Conservation (phyloP, 2,888 invertebrate species). For the Tetragnatha montana region DNA sequence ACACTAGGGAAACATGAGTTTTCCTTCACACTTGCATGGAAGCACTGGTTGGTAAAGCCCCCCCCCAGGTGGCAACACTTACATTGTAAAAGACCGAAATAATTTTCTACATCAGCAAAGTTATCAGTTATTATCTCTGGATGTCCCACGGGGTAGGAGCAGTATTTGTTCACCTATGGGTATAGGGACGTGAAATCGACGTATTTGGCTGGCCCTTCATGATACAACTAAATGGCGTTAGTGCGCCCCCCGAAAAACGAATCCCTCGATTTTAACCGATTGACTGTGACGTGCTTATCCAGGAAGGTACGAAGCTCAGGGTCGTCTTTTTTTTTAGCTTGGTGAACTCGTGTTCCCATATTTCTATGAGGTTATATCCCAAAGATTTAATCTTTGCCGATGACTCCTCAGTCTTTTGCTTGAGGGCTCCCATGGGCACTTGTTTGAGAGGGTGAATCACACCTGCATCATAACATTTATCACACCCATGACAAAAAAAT, state of each 20-base stretch:
- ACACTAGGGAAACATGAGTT: constrained; percentile 11
- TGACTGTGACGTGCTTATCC: constrained; percentile 57
- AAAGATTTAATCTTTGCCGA: constrained; percentile 28
- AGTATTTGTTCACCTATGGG: constrained; percentile 67
- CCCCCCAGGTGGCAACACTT: constrained; percentile 2
- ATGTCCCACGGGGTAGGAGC: constrained; percentile 73
- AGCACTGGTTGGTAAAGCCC: background rate
- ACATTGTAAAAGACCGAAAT: constrained; percentile 20
- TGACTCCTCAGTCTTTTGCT: constrained; percentile 62
- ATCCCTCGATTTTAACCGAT: constrained; percentile 73
- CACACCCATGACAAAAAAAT: constrained; percentile 14
- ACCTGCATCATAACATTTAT: constrained; percentile 51
- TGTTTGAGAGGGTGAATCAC: background rate
- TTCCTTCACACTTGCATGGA: background rate
- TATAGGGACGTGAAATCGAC: constrained; percentile 73
- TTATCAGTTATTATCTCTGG: constrained; percentile 71
- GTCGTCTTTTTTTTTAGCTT: constrained; percentile 42
- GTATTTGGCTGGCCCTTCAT: constrained; percentile 71
- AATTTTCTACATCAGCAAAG: constrained; percentile 59
- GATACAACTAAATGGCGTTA: constrained; percentile 72
- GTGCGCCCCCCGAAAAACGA: constrained; percentile 74
- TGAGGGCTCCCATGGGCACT: constrained; percentile 57
- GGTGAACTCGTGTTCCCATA: constrained; percentile 71
- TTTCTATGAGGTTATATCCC: constrained; percentile 70
- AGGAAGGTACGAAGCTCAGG: constrained; percentile 8